phyloP scores from a whole-genome alignment of 1,140 invertebrate genomes.

The Callitettix versicolor region DNA sequence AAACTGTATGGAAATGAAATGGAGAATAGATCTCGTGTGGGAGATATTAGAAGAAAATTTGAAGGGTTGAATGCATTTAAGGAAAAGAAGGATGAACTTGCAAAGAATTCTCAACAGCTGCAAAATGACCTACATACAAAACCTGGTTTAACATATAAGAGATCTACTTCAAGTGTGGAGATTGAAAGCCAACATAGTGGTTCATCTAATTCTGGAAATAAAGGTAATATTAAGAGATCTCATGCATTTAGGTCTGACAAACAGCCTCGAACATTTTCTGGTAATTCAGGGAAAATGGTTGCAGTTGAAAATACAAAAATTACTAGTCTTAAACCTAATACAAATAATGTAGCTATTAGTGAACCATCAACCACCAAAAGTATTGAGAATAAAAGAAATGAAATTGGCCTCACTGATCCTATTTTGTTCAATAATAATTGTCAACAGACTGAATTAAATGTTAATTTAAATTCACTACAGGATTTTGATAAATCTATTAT shows the following conservation, averaged over 20 bases:
- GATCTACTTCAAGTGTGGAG: background rate
- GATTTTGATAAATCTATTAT: too few relatives aligned
- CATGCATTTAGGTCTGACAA: constrained; percentile 21
- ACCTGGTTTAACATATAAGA: too few relatives aligned
- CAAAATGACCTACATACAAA: background rate
- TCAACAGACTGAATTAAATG: too few relatives aligned
- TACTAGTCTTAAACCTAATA: background rate
- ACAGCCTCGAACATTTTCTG: background rate
- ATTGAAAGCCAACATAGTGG: background rate
- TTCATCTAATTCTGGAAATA: background rate
- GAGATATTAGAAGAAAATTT: constrained; percentile 21
- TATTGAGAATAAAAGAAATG: background rate
- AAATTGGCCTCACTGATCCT: background rate
- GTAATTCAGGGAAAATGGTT: background rate
- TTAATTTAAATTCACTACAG: too few relatives aligned
- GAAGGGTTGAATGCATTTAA: constrained; percentile 15
- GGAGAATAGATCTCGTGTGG: constrained; percentile 3
- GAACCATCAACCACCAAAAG: background rate
- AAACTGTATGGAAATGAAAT: too few relatives aligned
- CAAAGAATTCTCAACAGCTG: background rate
- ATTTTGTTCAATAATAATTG: background rate
- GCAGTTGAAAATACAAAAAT: background rate
- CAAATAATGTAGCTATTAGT: too few relatives aligned
- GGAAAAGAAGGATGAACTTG: background rate
- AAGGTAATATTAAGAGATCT: constrained; percentile 18